Evolutionary conservation across 2,113 vertebrate species (phyloP), one percentile per base, ranked within the genome.

Genomic region (Agelaius phoeniceus): DNA sequence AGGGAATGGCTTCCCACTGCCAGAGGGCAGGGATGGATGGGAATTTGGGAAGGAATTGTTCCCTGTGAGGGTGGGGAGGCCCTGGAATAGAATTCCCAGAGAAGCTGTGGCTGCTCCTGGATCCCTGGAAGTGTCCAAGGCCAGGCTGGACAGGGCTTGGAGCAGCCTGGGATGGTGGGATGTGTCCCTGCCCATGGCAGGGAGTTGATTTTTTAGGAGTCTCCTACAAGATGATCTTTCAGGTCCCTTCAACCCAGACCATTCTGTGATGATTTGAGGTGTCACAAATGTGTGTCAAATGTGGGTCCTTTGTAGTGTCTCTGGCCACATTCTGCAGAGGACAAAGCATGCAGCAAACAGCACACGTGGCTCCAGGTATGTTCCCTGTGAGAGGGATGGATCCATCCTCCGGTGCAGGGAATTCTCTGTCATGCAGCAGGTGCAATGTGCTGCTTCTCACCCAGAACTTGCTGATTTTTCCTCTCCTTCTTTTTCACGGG

Each of bases 31-130:
- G 18, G 33, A 1, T 3, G 0, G 48, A 6, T 39, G 75, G 57
- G 66, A 30, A 22, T 7, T 49, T 31, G 58, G 41, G 58, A 18
- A 49, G 41, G 17, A 54, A 43, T 72, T 79, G 0, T 0, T 41
- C 0, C 0, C 24, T 69, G 12, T 0, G 74, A 62, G n/a, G 39
- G 8, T 62, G 48, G 3, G 0, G 14, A 61, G 26, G 16, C 2
- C 3, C 37, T 73, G 48, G 58, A 0, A 14, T 0, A 48, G 69
- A 0, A 0, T 66, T 0, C 48, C 65, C 30, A 35, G 58, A 57
- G 49, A 6, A 72, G 49, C 24, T 49, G 58, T 57, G 75, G 41
- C 58, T 65, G 49, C 7, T 16, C 21, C 49, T 37, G 33, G 27
- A 35, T 72, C 41, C 30, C 49, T 79, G 66, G 20, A 0, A 72